phyloP scores from a whole-genome alignment of 2,888 invertebrate species.

The Paralinhomoeus sp. region DNA sequence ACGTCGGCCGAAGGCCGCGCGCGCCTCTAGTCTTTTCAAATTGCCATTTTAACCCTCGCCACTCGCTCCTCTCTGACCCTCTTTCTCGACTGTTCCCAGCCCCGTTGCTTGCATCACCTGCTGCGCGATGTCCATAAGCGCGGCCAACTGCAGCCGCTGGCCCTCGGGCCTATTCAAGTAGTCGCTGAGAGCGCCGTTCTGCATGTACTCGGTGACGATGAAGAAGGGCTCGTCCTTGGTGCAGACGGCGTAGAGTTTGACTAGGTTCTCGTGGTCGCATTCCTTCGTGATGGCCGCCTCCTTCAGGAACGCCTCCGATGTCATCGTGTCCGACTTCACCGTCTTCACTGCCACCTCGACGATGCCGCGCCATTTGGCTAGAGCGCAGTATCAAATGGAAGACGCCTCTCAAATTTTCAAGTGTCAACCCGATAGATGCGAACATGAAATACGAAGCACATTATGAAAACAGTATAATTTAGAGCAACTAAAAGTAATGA shows the following conservation, averaged over 20 bases:
- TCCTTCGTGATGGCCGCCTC: conserved; percentile 55
- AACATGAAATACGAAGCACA: no score
- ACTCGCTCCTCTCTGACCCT: no score
- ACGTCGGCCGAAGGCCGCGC: no score
- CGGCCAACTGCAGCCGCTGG: conserved; percentile 60
- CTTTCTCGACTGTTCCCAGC: no score
- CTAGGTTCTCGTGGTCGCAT: conserved; percentile 76
- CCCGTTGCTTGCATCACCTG: no score
- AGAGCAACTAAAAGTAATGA: no score
- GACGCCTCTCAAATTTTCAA: no score
- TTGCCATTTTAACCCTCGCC: no score
- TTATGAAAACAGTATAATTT: no score
- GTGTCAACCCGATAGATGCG: no score
- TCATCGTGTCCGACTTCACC: conserved; percentile 83
- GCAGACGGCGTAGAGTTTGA: conserved; percentile 80
- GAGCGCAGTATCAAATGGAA: conserved; percentile 3
- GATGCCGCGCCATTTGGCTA: conserved; percentile 64
- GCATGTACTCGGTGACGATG: conserved; percentile 67
- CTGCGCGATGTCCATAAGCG: conserved; percentile 78
- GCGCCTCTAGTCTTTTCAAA: no score
- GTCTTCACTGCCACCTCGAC: conserved; percentile 96
- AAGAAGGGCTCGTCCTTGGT: conserved; percentile 77
- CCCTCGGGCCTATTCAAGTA: conserved; percentile 73
- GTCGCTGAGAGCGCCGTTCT: conserved; percentile 70
- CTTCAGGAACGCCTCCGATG: conserved; percentile 71